These are phyloP conservation scores for Telenomus remus DNA, from an alignment of 1,140 invertebrate species.

Conservation along the genomic window DNA sequence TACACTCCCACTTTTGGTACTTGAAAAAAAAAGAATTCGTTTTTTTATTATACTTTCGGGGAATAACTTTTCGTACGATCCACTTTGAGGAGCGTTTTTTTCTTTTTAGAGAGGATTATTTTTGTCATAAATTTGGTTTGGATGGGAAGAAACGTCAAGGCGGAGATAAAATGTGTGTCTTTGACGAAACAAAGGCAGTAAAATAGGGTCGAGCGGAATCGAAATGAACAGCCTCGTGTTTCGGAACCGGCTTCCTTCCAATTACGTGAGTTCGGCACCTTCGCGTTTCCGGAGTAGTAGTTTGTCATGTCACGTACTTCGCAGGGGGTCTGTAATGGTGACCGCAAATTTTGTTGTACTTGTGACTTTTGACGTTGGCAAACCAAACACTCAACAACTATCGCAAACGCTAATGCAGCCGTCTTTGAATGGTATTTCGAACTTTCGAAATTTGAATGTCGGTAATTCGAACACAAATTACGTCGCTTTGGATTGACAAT, in stretches of 20 bases:
- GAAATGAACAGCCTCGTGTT: not conserved
- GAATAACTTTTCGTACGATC: too few species aligned
- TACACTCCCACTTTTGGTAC: constrained; percentile 1
- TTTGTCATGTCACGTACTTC: constrained; percentile 27
- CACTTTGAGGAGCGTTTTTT: too few species aligned
- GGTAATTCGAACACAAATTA: constrained; percentile 13
- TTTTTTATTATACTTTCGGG: constrained; percentile 2
- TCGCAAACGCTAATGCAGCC: constrained; percentile 15
- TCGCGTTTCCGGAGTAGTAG: constrained; percentile 11
- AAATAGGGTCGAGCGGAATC: not conserved
- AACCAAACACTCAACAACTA: constrained; percentile 14
- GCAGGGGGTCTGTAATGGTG: not conserved
- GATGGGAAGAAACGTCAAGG: not conserved
- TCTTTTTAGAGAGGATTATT: too few species aligned
- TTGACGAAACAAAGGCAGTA: constrained; percentile 14
- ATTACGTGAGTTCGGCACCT: constrained; percentile 16
- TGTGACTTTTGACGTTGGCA: constrained; percentile 22
- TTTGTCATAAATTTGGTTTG: too few species aligned
- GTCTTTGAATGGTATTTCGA: constrained; percentile 15
- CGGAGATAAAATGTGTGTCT: not conserved
- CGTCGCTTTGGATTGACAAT: constrained; percentile 13
- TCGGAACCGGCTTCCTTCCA: constrained; percentile 4
- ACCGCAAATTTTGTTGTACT: constrained; percentile 39
- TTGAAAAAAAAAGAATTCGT: not conserved
- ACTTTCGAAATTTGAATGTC: constrained; percentile 16